phyloP scores from a whole-genome alignment of 35 echinoderm and acorn worm species.

The Chiridota heheva region DNA sequence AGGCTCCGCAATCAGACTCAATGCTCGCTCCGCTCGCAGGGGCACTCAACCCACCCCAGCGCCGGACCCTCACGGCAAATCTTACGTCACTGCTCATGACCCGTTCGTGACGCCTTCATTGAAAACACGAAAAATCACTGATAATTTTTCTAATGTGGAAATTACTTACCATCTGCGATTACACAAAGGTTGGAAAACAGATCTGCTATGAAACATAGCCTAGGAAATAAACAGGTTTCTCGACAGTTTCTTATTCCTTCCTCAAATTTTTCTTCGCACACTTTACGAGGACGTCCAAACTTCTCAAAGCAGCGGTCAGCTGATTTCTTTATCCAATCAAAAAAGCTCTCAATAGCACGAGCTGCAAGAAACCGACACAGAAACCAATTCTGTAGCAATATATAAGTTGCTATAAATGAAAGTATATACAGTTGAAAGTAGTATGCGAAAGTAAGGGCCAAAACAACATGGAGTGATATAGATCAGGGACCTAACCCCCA shows the following conservation, averaged over 20 bases:
- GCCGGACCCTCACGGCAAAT: no score
- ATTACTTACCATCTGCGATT: slow-evolving; percentile 59
- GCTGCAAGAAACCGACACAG: slow-evolving; percentile 18
- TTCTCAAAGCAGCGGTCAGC: slow-evolving; percentile 56
- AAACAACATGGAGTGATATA: no score
- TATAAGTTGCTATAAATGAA: background rate
- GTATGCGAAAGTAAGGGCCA: no score
- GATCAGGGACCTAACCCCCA: no score
- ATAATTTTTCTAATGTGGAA: no score
- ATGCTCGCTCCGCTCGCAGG: no score
- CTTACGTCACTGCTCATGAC: no score
- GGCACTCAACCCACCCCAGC: no score
- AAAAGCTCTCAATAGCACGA: slow-evolving; percentile 43
- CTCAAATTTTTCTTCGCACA: slow-evolving; percentile 34
- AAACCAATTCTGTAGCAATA: background rate
- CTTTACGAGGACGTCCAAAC: slow-evolving; percentile 27
- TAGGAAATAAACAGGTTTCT: background rate
- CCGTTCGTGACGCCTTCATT: no score
- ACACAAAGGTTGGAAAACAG: slow-evolving; percentile 35
- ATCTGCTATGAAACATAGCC: slow-evolving; percentile 44
- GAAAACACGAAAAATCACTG: no score
- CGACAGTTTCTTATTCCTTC: slow-evolving; percentile 31
- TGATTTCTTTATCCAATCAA: slow-evolving; percentile 57
- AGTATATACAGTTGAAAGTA: no score
- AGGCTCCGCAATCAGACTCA: no score